Percentiles rank a stretch among this genome's conserved stretches.
Evolutionary conservation across 2,113 vertebrate species (phyloP).

Genomic region (Percina caprodes): DNA sequence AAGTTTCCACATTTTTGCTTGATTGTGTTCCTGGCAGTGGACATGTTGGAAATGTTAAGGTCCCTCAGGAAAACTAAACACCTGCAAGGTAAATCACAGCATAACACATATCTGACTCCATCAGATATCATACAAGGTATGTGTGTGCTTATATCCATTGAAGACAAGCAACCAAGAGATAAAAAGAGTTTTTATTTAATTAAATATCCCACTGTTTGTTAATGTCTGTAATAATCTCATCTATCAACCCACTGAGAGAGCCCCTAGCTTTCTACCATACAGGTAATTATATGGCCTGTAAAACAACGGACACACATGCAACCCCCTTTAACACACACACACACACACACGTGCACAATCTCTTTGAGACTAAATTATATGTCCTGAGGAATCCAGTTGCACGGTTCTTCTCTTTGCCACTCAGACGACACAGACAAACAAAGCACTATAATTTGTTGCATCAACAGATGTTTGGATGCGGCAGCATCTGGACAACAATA

Average conservation of each 20-base stretch:
- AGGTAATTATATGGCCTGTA: conserved; percentile 50
- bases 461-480: conserved; percentile 64
- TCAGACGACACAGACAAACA: conserved; percentile 36
- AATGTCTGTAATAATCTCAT: conserved; percentile 52
- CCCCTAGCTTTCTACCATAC: conserved; percentile 5
- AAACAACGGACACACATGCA: conserved; percentile 47
- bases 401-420: conserved; percentile 21
- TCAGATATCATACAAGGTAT: not conserved
- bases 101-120: not conserved
- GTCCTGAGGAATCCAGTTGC: conserved; percentile 35
- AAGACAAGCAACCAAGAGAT: not conserved
- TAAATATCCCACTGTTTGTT: conserved; percentile 19
- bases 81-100: conserved; percentile 29
- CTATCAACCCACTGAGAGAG: conserved; percentile 26
- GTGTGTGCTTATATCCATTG: not conserved
- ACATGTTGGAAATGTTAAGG: conserved; percentile 39
- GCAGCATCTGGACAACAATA: conserved; percentile 51
- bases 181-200: conserved; percentile 6
- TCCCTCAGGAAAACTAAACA: conserved; percentile 19
- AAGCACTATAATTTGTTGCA: conserved; percentile 62
- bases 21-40: conserved; percentile 41
- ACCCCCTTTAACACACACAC: conserved; percentile 30
- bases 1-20: conserved; percentile 16
- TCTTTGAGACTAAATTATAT: conserved; percentile 68
- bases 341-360: conserved; percentile 23